phyloP scores from a whole-genome alignment of 2,888 invertebrate species.

The Iselma pallidipennis region DNA sequence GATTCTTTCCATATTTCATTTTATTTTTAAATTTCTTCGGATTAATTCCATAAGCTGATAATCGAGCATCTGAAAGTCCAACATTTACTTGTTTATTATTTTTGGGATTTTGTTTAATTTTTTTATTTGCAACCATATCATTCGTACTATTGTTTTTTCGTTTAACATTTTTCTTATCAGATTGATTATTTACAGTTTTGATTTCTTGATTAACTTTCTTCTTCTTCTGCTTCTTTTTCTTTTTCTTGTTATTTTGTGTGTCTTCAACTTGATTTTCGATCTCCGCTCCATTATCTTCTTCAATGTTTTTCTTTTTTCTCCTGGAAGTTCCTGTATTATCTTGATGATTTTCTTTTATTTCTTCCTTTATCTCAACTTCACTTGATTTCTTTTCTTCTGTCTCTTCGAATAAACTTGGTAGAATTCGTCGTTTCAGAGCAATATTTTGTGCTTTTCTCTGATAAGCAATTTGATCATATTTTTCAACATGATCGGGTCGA shows the following conservation, averaged over 20 bases:
- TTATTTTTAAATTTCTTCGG: slow-evolving; percentile 85
- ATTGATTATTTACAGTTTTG: slow-evolving; percentile 21
- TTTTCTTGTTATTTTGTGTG: slow-evolving; percentile 25
- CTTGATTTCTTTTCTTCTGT: slow-evolving; percentile 5
- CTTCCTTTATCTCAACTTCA: slow-evolving; percentile 8
- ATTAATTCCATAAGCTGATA: slow-evolving; percentile 90
- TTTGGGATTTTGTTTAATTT: slow-evolving; percentile 2
- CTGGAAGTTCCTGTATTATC: slow-evolving; percentile 14
- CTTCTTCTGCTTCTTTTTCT: slow-evolving; percentile 27
- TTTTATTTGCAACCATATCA: slow-evolving; percentile 14
- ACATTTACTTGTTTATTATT: slow-evolving; percentile 29
- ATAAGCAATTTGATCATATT: slow-evolving; percentile 77
- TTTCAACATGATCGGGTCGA: slow-evolving; percentile 76
- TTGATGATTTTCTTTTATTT: slow-evolving; percentile 28
- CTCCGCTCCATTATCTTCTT: too few species aligned
- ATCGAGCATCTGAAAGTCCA: slow-evolving; percentile 73
- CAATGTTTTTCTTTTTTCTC: slow-evolving; percentile 14
- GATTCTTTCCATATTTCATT: slow-evolving; percentile 62
- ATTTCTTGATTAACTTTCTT: slow-evolving; percentile 23
- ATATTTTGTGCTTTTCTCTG: slow-evolving; percentile 73
- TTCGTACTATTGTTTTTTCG: slow-evolving; percentile 18
- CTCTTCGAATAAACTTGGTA: slow-evolving; percentile 74
- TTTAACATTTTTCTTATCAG: slow-evolving; percentile 24
- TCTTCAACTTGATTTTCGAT: slow-evolving; percentile 16
- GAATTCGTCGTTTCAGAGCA: slow-evolving; percentile 74